phyloP scores from a whole-genome alignment of 1,140 invertebrate genomes.

The Drosophila simulans region DNA sequence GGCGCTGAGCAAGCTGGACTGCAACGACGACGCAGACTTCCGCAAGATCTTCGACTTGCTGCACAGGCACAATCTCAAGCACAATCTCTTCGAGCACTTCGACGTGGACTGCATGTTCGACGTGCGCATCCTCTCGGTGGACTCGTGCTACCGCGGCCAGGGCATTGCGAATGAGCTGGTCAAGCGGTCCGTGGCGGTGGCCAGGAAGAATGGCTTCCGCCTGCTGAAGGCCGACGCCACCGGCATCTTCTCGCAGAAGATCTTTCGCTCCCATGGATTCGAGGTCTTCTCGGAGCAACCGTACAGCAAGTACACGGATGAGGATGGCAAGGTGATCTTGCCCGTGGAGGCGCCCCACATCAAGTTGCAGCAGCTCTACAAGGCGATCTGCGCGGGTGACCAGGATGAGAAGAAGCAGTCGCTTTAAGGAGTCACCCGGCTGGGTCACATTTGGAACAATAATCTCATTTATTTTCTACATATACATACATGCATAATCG shows the following conservation, averaged over 20 bases:
- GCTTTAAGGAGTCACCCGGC: not conserved
- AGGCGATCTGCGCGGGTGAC: conserved; percentile 40
- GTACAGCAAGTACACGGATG: conserved; percentile 88
- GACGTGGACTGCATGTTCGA: conserved; percentile 91
- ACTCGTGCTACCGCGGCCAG: conserved; percentile 88
- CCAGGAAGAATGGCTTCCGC: conserved; percentile 88
- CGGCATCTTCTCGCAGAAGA: conserved; percentile 90
- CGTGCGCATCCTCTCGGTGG: conserved; percentile 91
- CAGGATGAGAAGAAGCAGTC: not conserved
- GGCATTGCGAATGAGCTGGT: conserved; percentile 90
- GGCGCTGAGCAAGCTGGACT: conserved; percentile 86
- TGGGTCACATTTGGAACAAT: conserved; percentile 16
- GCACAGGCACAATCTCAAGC: conserved; percentile 87
- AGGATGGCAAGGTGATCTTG: conserved; percentile 86
- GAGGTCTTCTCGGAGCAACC: conserved; percentile 87
- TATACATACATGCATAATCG: conserved; percentile 8
- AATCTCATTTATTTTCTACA: conserved; percentile 41
- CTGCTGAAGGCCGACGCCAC: conserved; percentile 92
- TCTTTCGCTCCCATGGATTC: conserved; percentile 88
- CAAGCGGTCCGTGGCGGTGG: conserved; percentile 87
- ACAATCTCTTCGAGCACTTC: conserved; percentile 88
- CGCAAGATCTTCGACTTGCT: conserved; percentile 88
- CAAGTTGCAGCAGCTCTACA: conserved; percentile 87
- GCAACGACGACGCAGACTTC: conserved; percentile 87
- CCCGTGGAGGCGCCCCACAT: conserved; percentile 87